Percentiles rank a stretch among this genome's conserved stretches.
phyloP scores from a whole-genome alignment of 2,113 vertebrate species.

The Psophia crepitans region DNA sequence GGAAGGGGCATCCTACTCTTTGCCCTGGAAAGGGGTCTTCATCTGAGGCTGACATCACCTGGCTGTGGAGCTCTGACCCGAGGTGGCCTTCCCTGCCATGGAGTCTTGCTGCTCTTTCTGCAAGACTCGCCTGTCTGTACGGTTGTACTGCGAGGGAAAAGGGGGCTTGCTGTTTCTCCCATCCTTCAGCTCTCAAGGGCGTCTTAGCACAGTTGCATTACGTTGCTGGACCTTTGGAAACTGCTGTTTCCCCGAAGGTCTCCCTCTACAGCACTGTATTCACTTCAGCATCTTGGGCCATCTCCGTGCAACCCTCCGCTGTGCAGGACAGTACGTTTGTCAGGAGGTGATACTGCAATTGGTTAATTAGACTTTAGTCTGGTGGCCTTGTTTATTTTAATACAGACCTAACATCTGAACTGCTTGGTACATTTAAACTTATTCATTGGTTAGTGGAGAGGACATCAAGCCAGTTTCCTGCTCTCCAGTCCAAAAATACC shows the following conservation, averaged over 20 bases:
- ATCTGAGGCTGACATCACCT: background rate
- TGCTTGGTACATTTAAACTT: background rate
- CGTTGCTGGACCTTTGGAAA: background rate
- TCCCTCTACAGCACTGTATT: background rate
- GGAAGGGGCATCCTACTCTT: background rate
- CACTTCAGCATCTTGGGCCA: background rate
- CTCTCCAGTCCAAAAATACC: background rate
- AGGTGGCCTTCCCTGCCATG: accelerated
- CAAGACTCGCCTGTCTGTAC: background rate
- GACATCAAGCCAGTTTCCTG: background rate
- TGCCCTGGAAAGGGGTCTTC: background rate
- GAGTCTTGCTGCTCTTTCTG: background rate
- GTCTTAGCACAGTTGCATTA: background rate
- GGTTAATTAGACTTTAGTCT: background rate
- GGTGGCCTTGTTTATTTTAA: background rate
- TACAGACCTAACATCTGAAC: background rate
- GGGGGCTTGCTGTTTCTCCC: background rate
- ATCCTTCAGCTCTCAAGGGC: background rate
- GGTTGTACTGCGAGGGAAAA: background rate
- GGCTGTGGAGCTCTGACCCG: background rate
- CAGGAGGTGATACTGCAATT: background rate
- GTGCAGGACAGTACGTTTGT: background rate
- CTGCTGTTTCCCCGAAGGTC: background rate
- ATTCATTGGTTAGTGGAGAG: background rate
- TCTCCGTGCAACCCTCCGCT: background rate